Evolutionary conservation across 2,888 invertebrate species (phyloP), one percentile per base, ranked within the genome.

Genomic region (Crossocerus cetratus): DNA sequence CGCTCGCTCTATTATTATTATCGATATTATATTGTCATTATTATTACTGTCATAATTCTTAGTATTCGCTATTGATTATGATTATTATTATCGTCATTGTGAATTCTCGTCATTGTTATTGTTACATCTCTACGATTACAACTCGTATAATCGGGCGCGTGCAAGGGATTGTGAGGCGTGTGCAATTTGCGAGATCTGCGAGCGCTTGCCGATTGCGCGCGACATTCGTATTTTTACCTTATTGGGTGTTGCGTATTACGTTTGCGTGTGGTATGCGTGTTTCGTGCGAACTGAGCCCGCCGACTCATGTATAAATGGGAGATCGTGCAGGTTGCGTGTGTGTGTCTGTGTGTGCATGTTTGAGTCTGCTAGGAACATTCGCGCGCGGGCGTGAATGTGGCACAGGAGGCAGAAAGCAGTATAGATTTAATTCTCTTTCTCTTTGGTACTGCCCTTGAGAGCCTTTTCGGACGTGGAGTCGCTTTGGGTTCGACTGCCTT

Each of bases 51-150:
- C 72, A 77, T 60, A 57, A 16, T 57, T 57, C n/a, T 56, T 65
- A 23, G 23, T 23, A 32, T 32, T 32, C 32, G 32, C 23, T 16
- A 58, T 58, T 32, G 32, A 42, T 66, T 44, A 43, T 53, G 57
- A 23, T 72, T 77, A 74, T 74, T 76, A 43, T 49, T 49, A 70
- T 76, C 71, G 73, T 59, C 76, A 76, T 79, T 74, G 76, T 67
- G 65, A 79, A 76, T 69, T 76, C 73, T 67, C 69, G 69, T 75
- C 74, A 75, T 75, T 76, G 74, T 74, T 78, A 71, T 78, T 77
- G 64, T 77, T 74, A 77, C 64, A 32, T 32, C 32, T 32, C 32
- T 32, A 32, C 32, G 32, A 32, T 32, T 69, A 72, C 74, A 63
- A 74, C 67, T 64, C 63, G 61, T 60, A 44, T 56, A 60, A 60